Conservation (phyloP, 92 coral and sea anemone genomes). For the Porites divaricata region DNA sequence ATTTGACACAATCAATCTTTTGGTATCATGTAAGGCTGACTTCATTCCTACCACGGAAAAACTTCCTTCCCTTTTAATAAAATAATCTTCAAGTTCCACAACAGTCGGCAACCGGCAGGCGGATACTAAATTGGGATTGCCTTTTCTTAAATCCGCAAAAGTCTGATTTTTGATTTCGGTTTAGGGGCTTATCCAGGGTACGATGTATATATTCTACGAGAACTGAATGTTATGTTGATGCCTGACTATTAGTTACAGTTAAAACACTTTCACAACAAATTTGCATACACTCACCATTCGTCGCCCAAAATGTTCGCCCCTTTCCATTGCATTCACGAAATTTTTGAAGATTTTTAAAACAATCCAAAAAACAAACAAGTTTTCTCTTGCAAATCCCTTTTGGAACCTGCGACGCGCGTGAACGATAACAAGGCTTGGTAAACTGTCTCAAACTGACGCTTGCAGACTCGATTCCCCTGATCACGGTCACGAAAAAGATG, state of each 20-base stretch:
- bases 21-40: too few relatives aligned
- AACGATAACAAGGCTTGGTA: background rate
- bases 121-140: too few relatives aligned
- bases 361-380: background rate
- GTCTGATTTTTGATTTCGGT: too few relatives aligned
- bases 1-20: too few relatives aligned
- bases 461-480: background rate
- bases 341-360: background rate
- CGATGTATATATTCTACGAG: too few relatives aligned
- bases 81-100: too few relatives aligned
- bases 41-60: too few relatives aligned
- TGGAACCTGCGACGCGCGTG: background rate
- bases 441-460: background rate
- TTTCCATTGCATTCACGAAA: slow-evolving; percentile 28
- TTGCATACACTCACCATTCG: slow-evolving; percentile 26
- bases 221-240: background rate
- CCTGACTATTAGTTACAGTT: background rate
- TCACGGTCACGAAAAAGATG: background rate
- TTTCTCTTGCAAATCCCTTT: slow-evolving; percentile 4
- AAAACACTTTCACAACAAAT: slow-evolving; percentile 3
- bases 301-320: slow-evolving; percentile 9
- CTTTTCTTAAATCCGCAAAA: too few relatives aligned
- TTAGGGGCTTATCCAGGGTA: too few relatives aligned
- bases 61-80: too few relatives aligned
- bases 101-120: too few relatives aligned